Base-by-base conservation (phyloP, 2,797 vertebrate genomes). In the Pipistrellus kuhlii region DNA sequence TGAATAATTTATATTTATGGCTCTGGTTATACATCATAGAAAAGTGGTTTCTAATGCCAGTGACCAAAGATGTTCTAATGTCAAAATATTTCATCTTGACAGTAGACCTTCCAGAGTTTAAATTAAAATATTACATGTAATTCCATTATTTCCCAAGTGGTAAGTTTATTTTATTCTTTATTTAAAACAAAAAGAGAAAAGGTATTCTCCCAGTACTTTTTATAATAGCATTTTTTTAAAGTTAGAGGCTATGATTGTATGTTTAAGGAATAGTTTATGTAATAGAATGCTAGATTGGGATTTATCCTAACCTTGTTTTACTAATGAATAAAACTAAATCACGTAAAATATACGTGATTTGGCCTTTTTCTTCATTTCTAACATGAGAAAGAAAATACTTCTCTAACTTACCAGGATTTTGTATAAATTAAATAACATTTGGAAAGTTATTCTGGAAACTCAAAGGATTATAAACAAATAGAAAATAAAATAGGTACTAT, bases 41-140 rank as follows among this genome's bases (percentile, higher is more conserved):
- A 96, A 91, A 82, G 69, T 71, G 25, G 62, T 86, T 94, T 95
- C 75, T 80, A 57, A 92, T 71, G 35, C 51, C 77, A 78, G 25
- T 83, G 53, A 88, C 30, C 32, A 77, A 80, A 73, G 35, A 30
- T 95, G 71, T 85, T 91, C 78, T 95, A 46, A 83, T 53, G n/a
- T 92, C 35, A 72, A 78, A 92, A 68, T 92, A 82, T 69, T 93
- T 90, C 20, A 85, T 91, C 76, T 32, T 57, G 51, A 82, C 46
- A 59, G 20, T 84, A 15, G 11, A 53, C 57, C 23, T 95, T 81
- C 38, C 8, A 18, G 21, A 71, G 25, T 83, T 95, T 32, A 88
- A 38, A 73, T 93, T 62, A 88, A 88, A 92, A 68, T 83, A 80
- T 21, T 25, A 11, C 21, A 13, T 81, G 18, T 78, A 44, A 32